Evolutionary conservation across 2,113 vertebrate species (phyloP).

Genomic region (Felis chaus): DNA sequence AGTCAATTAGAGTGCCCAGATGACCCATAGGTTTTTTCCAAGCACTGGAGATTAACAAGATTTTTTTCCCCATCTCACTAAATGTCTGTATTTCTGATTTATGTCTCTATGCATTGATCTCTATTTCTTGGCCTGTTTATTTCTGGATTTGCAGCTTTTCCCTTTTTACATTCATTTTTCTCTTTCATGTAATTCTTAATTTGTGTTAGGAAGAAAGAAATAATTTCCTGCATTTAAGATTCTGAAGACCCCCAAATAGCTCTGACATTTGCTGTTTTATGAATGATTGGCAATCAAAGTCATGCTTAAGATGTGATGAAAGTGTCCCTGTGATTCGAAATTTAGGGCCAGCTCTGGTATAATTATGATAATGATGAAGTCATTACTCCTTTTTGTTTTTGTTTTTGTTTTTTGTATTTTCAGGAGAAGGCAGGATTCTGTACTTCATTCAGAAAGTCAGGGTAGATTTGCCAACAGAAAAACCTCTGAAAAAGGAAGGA

Average conservation of each 20-base stretch:
- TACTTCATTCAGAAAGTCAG: neutral
- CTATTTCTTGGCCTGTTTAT: constrained; percentile 53
- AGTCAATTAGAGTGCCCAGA: constrained; percentile 34
- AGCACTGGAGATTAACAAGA: constrained; percentile 24
- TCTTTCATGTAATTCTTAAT: neutral
- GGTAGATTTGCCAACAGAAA: neutral
- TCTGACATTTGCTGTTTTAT: neutral
- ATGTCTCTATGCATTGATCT: neutral
- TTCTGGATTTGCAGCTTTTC: constrained; percentile 50
- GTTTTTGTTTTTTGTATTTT: neutral
- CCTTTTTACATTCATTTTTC: constrained; percentile 22
- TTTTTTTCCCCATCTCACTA: neutral
- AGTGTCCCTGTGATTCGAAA: neutral
- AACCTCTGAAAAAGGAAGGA: neutral
- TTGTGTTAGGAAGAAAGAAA: neutral
- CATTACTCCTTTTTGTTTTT: neutral
- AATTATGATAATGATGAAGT: constrained; percentile 27
- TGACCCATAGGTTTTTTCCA: constrained; percentile 8
- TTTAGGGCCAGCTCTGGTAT: neutral
- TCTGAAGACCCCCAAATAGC: neutral
- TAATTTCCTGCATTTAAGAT: constrained; percentile 9
- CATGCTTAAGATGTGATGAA: neutral
- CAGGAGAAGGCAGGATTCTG: neutral
- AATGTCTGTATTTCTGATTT: constrained; percentile 60
- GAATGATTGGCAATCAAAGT: constrained; percentile 29